Evolutionary conservation across 2,797 vertebrate genomes (phyloP), one percentile per base, ranked within the genome.

Genomic region (Lophura swinhoii): DNA sequence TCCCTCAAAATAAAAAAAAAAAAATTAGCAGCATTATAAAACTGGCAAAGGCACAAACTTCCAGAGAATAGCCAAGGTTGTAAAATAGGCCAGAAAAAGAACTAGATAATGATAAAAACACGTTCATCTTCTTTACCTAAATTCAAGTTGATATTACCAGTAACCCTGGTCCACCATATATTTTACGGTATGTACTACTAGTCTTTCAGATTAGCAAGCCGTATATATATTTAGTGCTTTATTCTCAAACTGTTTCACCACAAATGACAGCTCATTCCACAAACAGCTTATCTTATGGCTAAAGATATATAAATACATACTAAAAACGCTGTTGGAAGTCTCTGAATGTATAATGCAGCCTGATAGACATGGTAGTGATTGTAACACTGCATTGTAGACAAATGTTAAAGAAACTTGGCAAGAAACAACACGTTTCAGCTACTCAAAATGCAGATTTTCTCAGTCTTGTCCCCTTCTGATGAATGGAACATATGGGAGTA

Each of bases 401-500:
- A 96, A 96, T 92, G 91, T 95, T 96, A 94, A 97, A 96, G 91
- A 86, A 96, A 95, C 91, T 95, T 95, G 92, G 88, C 93, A 96
- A 94, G 92, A 95, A 90, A 70, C 59, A 92, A 86, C 86, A 93
- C 84, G 53, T 95, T 94, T 86, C 63, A 94, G 89, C 94, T 96
- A 80, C 91, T 97, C 94, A 96, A 95, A 95, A 96, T 96, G 95
- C 96, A 94, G 90, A 95, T 93, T 96, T 93, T 96, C 94, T 96
- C 93, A 96, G 93, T 83, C 91, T 94, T 96, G 95, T 96, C 95
- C 88, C 64, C 59, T 95, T 92, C 96, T 91, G 92, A 97, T 97
- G 96, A 96, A 96, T 96, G 94, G 88, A 97, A 96, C 96, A 97
- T 96, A 96, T 95, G 95, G 95, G 70, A 96, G 96, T 90, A 95